Percentiles rank a stretch among this genome's conserved stretches.
Evolutionary conservation across 2,888 invertebrate species (phyloP).

Genomic region (Vannuccia rotundouncinata): DNA sequence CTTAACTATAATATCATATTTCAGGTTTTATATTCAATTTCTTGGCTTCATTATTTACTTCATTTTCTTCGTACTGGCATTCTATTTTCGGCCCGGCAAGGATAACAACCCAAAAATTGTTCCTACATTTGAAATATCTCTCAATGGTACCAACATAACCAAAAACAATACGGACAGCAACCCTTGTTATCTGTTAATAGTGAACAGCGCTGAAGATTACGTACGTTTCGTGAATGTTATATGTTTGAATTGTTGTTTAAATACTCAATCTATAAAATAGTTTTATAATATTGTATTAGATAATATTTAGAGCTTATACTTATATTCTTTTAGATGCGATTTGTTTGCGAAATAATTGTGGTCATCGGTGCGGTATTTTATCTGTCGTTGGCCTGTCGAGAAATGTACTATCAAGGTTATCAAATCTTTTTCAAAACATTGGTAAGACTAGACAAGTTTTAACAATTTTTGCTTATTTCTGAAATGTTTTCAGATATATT

Average conservation of each 20-base stretch:
- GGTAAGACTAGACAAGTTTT: too few species aligned
- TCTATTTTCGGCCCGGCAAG: slow-evolving; percentile 70
- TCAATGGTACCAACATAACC: slow-evolving; percentile 35
- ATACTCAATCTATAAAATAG: too few species aligned
- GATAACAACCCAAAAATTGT: slow-evolving; percentile 38
- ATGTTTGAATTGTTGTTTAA: too few species aligned
- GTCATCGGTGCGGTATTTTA: slow-evolving; percentile 77
- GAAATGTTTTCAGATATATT: too few species aligned
- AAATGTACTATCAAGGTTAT: slow-evolving; percentile 80
- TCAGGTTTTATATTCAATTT: slow-evolving; percentile 83
- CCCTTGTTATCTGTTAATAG: slow-evolving; percentile 50
- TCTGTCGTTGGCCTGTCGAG: slow-evolving; percentile 73
- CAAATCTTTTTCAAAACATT: slow-evolving; percentile 73
- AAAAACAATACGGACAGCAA: slow-evolving; percentile 44
- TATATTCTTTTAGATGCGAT: slow-evolving; percentile 61
- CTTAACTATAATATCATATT: too few species aligned
- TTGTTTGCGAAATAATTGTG: slow-evolving; percentile 71
- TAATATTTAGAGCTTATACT: too few species aligned
- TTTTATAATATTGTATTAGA: too few species aligned
- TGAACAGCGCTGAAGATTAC: slow-evolving; percentile 46
- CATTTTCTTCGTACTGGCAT: slow-evolving; percentile 75
- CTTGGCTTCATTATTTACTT: slow-evolving; percentile 83
- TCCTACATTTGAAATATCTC: too few species aligned
- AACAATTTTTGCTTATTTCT: too few species aligned
- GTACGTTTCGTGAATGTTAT: too few species aligned